Percentiles rank a stretch among this genome's conserved stretches.
These are phyloP conservation scores for Hesperophylax magnus DNA, from an alignment of 1,140 invertebrate species.

Conservation along the genomic window DNA sequence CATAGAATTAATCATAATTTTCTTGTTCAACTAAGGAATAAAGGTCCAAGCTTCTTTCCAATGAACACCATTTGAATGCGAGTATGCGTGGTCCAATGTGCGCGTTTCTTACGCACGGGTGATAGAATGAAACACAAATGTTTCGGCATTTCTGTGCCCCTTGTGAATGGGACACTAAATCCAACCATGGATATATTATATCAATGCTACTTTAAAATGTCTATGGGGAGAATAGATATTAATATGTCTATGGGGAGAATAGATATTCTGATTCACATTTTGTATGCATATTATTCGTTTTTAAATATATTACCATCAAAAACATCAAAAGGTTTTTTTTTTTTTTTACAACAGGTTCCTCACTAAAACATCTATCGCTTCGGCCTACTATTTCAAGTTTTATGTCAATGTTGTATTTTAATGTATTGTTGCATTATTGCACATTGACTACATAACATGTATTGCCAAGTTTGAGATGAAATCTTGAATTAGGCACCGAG, in stretches of 20 bases:
- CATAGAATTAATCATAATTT: slow-evolving; percentile 20
- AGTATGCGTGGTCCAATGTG: slow-evolving; percentile 34
- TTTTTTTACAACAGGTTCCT: slow-evolving; percentile 3
- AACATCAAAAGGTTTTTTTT: slow-evolving; percentile 8
- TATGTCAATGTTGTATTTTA: neutral
- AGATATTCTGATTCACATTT: slow-evolving; percentile 23
- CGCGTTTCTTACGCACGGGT: slow-evolving; percentile 30
- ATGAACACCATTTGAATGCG: slow-evolving; percentile 5
- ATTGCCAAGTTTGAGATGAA: neutral
- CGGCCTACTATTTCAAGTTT: neutral
- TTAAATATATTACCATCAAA: slow-evolving; percentile 19
- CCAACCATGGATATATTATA: neutral
- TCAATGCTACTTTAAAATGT: too few species aligned
- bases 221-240: slow-evolving; percentile 1
- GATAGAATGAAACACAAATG: slow-evolving; percentile 36
- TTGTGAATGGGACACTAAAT: neutral
- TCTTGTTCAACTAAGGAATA: slow-evolving; percentile 14
- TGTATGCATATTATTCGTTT: slow-evolving; percentile 14
- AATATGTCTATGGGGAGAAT: neutral
- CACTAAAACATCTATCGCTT: neutral
- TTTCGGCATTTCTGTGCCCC: slow-evolving; percentile 22
- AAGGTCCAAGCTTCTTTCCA: slow-evolving; percentile 9
- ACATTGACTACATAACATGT: neutral
- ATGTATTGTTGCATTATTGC: neutral
- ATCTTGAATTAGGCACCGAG: too few species aligned